Base-by-base conservation (phyloP, 2,888 invertebrate genomes). In the Hedya salicella region DNA sequence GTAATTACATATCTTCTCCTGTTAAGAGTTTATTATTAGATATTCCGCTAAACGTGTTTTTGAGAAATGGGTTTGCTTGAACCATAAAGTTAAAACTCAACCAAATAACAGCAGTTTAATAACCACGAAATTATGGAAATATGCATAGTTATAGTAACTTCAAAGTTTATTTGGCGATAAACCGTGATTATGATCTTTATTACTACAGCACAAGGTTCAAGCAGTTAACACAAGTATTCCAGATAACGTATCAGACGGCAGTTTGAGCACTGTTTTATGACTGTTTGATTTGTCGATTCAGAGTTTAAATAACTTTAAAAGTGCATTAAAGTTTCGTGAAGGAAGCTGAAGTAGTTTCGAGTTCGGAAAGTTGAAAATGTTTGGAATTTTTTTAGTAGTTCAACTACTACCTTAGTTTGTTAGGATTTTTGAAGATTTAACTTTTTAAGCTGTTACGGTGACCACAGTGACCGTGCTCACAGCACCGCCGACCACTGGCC, bases 251-350 rank as follows among this genome's bases (percentile, higher is more conserved):
- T 52, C 50, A 53, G 49, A 71, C 70, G 54, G 71, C 54, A 66
- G 57, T 71, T 73, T 70, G 69, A 70, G 66, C 68, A 69, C 69
- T 71, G 69, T 73, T 74, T 73, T 64, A 76, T 71, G 69, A 61
- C 62, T 63, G 64, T 75, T 72, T 74, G 74, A 76, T 76, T 74
- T 71, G 74, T 70, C 64, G 67, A 62, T 67, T 40, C 48, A 36
- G 62, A 70, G 68, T 74, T 71, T 59, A 21, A 61, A 66, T 61
- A 56, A 68, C 62, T 44, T 70, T 68, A 67, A 61, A 68, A 56
- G 46, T 25, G n/a, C 61, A 52, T 50, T 61, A 42, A 42, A 66
- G 48, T 42, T 32, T 21, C 48, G 56, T 54, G 40, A 30, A 48
- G 46, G 36, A 61, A 54, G n/a, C 21, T 32, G 21, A 53, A 44